These are phyloP conservation scores for Iselma pallidipennis DNA, from an alignment of 2,888 invertebrate genomes.

Conservation along the genomic window DNA sequence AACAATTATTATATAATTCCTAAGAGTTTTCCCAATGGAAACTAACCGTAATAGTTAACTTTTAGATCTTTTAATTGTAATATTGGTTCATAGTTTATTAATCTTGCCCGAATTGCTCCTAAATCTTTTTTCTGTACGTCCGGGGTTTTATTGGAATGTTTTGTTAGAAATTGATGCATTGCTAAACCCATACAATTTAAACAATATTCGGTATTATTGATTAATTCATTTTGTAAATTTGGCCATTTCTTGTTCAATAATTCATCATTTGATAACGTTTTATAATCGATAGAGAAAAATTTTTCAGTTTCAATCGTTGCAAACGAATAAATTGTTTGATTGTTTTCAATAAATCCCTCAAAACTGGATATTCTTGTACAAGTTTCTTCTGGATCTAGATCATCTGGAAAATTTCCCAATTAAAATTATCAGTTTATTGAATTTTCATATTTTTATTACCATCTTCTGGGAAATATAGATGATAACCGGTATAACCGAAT, in stretches of 20 bases:
- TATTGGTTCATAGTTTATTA: slow-evolving; percentile 68
- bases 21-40: slow-evolving; percentile 6
- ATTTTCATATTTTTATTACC: slow-evolving; percentile 20
- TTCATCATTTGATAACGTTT: slow-evolving; percentile 60
- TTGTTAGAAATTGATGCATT: slow-evolving; percentile 66
- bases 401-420: background rate
- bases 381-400: slow-evolving; percentile 55
- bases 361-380: slow-evolving; percentile 59
- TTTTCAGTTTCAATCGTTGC: slow-evolving; percentile 63
- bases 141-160: slow-evolving; percentile 55
- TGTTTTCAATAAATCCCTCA: slow-evolving; percentile 60
- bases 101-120: slow-evolving; percentile 61
- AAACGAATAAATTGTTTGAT: slow-evolving; percentile 58
- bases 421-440: background rate
- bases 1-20: slow-evolving; percentile 7
- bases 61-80: slow-evolving; percentile 71
- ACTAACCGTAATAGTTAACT: slow-evolving; percentile 71
- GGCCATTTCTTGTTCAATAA: slow-evolving; percentile 64
- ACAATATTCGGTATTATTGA: slow-evolving; percentile 67
- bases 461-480: slow-evolving; percentile 74
- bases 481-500: slow-evolving; percentile 69
- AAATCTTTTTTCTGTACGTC: slow-evolving; percentile 54
- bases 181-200: slow-evolving; percentile 76
- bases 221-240: slow-evolving; percentile 61
- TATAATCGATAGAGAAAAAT: slow-evolving; percentile 64